Evolutionary conservation across 2,888 invertebrate species (phyloP), one percentile per base, ranked within the genome.

Genomic region (Drosophila atripex): DNA sequence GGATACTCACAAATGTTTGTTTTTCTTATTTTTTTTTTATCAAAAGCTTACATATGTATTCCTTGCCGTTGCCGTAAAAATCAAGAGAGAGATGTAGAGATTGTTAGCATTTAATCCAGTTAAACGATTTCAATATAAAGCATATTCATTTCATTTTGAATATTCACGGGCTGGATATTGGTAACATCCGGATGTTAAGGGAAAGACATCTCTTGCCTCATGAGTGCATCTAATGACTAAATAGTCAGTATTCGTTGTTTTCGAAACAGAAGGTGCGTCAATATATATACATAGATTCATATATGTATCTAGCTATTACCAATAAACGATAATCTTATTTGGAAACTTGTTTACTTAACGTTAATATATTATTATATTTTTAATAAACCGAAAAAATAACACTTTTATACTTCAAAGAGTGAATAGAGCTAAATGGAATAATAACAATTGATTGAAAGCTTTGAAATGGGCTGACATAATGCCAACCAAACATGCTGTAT

Each of bases 31-130:
- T 9, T 18, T 41, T 11, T 18, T 16, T 18, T 1, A 38, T 18
- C 4, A 38, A 14, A 32, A 28, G 45, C 56, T 32, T 43, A 52
- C 50, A 51, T 65, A 28, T 28, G 2, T 9, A 43, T 21, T 43
- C 18, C 32, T 51, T 50, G 64, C 16, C 39, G 45, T 64, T 65
- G 35, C 55, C 51, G 55, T 46, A 51, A 38, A 38, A 50, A 57
- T 64, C 72, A 80, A 73, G 86, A 85, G 84, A 85, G 84, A 85
- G 84, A 85, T 57, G 84, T 85, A 85, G 84, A 86, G 86, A 85
- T 85, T 85, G 84, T 79, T 86, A 85, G 86, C 75, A 76, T 77
- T 84, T 78, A 86, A 85, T 75, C 69, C 46, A 39, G 77, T 66
- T 61, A 71, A 77, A 68, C 41, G 65, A 57, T 58, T 51, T 35